Conservation (phyloP, 2,888 invertebrate species). For the Yponomeuta evonymella region DNA sequence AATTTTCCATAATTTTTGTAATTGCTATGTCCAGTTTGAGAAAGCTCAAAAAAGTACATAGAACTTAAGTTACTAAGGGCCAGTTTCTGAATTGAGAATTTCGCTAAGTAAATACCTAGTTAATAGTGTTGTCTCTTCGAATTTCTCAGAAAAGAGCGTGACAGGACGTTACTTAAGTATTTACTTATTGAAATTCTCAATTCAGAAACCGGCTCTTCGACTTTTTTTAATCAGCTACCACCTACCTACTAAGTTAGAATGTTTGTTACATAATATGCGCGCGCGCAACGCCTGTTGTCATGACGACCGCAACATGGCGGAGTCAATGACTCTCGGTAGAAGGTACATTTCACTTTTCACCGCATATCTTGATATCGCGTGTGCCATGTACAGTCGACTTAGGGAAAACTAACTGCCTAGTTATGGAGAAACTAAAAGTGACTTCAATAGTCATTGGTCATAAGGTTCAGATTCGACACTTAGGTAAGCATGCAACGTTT, state of each 20-base stretch:
- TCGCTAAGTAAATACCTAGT: no score
- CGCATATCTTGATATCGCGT: constrained; percentile 19
- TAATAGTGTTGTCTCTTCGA: no score
- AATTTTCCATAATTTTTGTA: background rate
- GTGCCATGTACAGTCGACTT: constrained; percentile 34
- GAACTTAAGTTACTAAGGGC: background rate
- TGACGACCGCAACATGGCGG: constrained; percentile 24
- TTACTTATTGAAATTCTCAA: no score
- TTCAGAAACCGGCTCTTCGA: background rate
- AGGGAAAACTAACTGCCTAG: no score
- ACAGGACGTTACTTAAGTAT: no score
- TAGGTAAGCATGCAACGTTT: no score
- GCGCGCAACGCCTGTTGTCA: constrained; percentile 23
- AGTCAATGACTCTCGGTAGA: constrained; percentile 26
- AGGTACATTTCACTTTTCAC: constrained; percentile 32
- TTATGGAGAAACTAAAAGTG: no score
- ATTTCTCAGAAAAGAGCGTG: no score
- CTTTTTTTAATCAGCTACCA: background rate
- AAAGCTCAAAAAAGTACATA: background rate
- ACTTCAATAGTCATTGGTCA: no score
- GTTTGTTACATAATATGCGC: constrained; percentile 10
- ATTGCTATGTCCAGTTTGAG: background rate
- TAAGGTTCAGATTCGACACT: no score
- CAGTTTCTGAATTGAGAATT: no score
- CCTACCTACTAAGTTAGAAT: background rate